phyloP scores from a whole-genome alignment of 2,888 invertebrate species.

The Leucophenga montana region DNA sequence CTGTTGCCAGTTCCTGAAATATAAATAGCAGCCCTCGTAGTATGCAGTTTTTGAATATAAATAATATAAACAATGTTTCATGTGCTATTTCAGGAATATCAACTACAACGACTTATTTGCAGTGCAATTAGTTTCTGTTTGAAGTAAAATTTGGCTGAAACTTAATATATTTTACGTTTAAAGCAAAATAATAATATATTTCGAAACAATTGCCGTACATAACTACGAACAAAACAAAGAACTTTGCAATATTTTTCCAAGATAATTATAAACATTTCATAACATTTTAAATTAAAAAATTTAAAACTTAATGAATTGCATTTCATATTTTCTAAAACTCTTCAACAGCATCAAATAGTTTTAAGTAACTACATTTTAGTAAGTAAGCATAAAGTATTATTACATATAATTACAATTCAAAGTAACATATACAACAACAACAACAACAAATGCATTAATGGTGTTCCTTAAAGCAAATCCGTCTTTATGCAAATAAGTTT shows the following conservation, averaged over 20 bases:
- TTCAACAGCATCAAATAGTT: conserved; percentile 33
- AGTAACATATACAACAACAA: neutral
- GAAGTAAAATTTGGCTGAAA: conserved; percentile 9
- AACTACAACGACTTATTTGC: too few relatives aligned
- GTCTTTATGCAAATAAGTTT: conserved; percentile 60
- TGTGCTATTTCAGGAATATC: too few relatives aligned
- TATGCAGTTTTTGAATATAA: too few relatives aligned
- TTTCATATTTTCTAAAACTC: conserved; percentile 6
- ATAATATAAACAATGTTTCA: too few relatives aligned
- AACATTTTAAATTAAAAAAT: neutral
- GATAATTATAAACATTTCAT: neutral
- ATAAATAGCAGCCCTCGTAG: too few relatives aligned
- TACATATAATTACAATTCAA: neutral
- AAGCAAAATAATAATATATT: conserved; percentile 2
- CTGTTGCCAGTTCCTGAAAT: too few relatives aligned
- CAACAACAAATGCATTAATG: conserved; percentile 43
- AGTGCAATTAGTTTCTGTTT: neutral
- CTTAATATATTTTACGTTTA: neutral
- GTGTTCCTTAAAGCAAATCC: conserved; percentile 69
- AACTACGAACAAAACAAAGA: conserved; percentile 39
- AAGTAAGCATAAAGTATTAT: neutral
- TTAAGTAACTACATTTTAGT: conserved; percentile 29
- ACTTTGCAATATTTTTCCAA: conserved; percentile 52
- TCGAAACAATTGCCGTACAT: conserved; percentile 4
- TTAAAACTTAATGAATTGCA: conserved; percentile 3